Evolutionary conservation across 2,113 vertebrate genomes (phyloP).

Genomic region (Phalacrocorax carbo): DNA sequence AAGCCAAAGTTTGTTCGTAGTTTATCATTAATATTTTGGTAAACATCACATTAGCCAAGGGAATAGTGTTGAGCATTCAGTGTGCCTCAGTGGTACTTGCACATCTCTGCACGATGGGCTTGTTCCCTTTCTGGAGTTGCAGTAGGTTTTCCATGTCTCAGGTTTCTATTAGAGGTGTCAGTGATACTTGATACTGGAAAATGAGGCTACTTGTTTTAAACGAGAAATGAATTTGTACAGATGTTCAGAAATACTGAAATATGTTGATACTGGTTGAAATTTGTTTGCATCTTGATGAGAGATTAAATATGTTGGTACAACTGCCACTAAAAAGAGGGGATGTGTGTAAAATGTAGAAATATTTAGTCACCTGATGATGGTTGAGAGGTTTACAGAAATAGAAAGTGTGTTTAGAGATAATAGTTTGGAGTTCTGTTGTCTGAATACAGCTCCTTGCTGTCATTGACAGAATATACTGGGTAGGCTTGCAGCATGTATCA

Average conservation of each 20-base stretch:
- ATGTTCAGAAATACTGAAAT: neutral
- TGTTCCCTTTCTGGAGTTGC: neutral
- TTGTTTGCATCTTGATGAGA: neutral
- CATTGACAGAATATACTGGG: neutral
- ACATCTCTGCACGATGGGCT: rapidly evolving
- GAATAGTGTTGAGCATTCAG: neutral
- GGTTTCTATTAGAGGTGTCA: neutral
- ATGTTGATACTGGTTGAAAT: neutral
- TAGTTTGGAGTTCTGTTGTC: neutral
- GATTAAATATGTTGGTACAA: neutral
- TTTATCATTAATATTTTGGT: neutral
- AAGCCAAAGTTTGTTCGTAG: neutral
- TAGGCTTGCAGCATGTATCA: neutral
- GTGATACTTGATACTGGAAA: neutral
- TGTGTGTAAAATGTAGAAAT: neutral
- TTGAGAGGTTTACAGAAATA: neutral
- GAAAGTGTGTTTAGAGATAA: neutral
- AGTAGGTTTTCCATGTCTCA: neutral
- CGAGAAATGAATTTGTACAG: neutral
- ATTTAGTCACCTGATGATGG: neutral
- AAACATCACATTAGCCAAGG: rapidly evolving
- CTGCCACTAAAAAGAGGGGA: neutral
- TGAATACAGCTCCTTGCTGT: neutral
- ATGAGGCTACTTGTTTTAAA: neutral
- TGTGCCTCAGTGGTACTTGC: neutral